phyloP scores from a whole-genome alignment of 92 coral and sea anemone species.

The Blastomussa wellsi region DNA sequence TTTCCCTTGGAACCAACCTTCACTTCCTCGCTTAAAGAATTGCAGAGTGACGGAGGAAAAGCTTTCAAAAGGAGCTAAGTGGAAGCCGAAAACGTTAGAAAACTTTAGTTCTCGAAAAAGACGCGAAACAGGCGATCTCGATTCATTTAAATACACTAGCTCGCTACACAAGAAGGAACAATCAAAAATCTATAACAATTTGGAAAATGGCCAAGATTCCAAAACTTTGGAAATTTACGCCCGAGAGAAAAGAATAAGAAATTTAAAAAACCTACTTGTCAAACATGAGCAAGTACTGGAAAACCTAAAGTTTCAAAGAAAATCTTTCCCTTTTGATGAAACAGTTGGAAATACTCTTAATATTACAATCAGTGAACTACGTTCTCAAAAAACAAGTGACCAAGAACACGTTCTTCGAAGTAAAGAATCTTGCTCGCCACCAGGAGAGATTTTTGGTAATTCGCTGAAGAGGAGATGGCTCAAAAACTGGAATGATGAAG shows the following conservation, averaged over 20 bases:
- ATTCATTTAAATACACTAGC: not conserved
- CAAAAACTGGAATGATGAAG: slow-evolving; percentile 21
- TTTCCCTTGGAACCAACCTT: not conserved
- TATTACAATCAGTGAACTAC: not conserved
- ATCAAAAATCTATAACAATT: not conserved
- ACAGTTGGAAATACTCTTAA: not conserved
- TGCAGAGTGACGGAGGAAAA: not conserved
- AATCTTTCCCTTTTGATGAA: not conserved
- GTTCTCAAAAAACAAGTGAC: not conserved
- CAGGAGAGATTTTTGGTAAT: not conserved
- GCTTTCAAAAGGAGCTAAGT: not conserved
- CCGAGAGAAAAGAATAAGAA: slow-evolving; percentile 29
- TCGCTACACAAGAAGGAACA: not conserved
- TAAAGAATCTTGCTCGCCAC: not conserved
- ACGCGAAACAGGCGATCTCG: not conserved
- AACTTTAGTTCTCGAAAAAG: not conserved
- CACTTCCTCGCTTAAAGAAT: not conserved
- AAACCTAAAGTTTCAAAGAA: not conserved
- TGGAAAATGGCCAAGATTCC: not conserved
- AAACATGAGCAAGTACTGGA: slow-evolving; percentile 26
- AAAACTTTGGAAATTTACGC: not conserved
- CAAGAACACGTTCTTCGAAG: not conserved
- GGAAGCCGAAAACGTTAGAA: not conserved
- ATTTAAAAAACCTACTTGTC: slow-evolving; percentile 9
- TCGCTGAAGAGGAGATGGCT: slow-evolving; percentile 25